Evolutionary conservation across 1,140 invertebrate species (phyloP), one percentile per base, ranked within the genome.

Genomic region (Pachyrhynchus sulphureomaculatus): DNA sequence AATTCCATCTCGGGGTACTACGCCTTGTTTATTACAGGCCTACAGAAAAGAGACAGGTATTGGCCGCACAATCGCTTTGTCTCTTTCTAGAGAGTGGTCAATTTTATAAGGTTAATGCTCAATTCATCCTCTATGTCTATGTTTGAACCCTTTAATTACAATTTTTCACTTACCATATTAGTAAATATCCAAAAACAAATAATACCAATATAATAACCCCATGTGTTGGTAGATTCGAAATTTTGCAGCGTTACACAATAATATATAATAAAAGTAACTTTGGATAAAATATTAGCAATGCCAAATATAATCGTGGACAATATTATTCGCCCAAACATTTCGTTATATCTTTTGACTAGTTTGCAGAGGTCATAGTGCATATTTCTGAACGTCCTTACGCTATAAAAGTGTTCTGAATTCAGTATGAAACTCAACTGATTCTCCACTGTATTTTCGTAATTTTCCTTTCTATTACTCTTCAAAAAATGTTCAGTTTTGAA

Each of bases 321-420:
- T n/a, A 62, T 29, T 17, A 62, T 55, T 17, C 60, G 36, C 15
- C 60, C 60, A 34, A 62, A 62, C 60, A 62, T 62, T 20, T 62
- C 60, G 26, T 62, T 62, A 23, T 48, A 62, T 17, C 29, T 23
- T 24, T 55, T 56, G 2, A 62, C 60, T 6, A 62, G 26, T 33
- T 56, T 49, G 32, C 51, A 62, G 21, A 62, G 15, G 13, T 62
- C 60, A 26, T 55, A 55, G 26, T 62, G 60, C 53, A 62, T 56
- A 17, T 42, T 41, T n/a, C 45, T 42, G 34, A 62, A 62, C 6
- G 51, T 62, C 23, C 53, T 55, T 5, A 62, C 53, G 23, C 60
- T 62, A 29, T 62, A 62, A 33, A 62, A 62, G 32, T 62, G 60
- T 49, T 62, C 52, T 1, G 58, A 61, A 23, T 47, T 52, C 8